phyloP scores from a whole-genome alignment of 2,888 invertebrate species.

The Phyllotreta cruciferae region DNA sequence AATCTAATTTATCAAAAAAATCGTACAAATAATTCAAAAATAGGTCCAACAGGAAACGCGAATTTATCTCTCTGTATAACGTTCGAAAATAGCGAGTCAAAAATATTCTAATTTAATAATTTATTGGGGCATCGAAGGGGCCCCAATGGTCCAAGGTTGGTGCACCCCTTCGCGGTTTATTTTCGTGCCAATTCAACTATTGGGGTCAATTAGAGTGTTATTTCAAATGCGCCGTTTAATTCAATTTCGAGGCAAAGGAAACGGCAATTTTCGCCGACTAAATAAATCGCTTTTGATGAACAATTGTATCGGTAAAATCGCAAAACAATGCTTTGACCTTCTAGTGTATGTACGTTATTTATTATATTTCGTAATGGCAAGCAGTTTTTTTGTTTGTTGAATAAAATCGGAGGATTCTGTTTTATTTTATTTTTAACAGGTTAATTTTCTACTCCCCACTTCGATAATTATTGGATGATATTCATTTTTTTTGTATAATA shows the following conservation, averaged over 20 bases:
- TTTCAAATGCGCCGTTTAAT: not conserved
- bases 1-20: too few relatives aligned
- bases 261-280: constrained; percentile 2
- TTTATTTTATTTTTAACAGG: not conserved
- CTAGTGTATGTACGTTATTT: too few relatives aligned
- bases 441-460: too few relatives aligned
- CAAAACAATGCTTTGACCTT: constrained; percentile 2
- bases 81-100: too few relatives aligned
- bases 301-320: not conserved
- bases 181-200: not conserved
- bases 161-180: not conserved
- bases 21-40: too few relatives aligned
- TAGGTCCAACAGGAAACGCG: too few relatives aligned
- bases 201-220: constrained; percentile 5
- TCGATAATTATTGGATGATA: too few relatives aligned
- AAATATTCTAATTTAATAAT: too few relatives aligned
- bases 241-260: not conserved
- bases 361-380: too few relatives aligned
- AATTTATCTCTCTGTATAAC: too few relatives aligned
- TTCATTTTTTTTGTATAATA: too few relatives aligned
- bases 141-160: constrained; percentile 1
- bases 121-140: not conserved
- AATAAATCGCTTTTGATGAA: not conserved
- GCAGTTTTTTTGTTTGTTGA: too few relatives aligned
- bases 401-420: not conserved